A percentile compares a stretch with the other conserved stretches of the same genome.
These are phyloP conservation scores for Drosophila mayri DNA, from an alignment of 1,140 invertebrate species.

Conservation along the genomic window DNA sequence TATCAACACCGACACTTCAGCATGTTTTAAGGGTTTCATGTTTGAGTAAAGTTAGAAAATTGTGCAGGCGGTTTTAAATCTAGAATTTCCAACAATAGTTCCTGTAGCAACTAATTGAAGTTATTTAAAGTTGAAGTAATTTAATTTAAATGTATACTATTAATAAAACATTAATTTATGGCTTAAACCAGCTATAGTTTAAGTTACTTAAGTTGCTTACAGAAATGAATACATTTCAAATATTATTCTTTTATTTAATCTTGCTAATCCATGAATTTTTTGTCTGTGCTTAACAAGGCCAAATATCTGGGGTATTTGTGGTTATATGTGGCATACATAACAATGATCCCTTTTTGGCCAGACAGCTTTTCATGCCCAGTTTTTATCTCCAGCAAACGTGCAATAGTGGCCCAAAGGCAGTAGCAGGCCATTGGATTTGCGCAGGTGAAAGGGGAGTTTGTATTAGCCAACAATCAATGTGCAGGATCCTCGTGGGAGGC, in stretches of 20 bases:
- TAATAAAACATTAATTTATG: no score
- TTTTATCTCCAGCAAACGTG: slow-evolving; percentile 39
- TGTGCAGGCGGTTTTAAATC: accelerated
- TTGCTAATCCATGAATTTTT: neutral
- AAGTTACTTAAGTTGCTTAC: no score
- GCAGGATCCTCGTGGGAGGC: slow-evolving; percentile 4
- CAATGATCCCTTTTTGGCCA: slow-evolving; percentile 37
- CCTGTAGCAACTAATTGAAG: no score
- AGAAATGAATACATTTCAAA: no score
- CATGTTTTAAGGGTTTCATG: neutral
- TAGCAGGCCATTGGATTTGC: neutral
- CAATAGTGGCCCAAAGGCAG: slow-evolving; percentile 18
- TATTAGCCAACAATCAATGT: slow-evolving; percentile 75
- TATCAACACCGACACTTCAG: slow-evolving; percentile 4
- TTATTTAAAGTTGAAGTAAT: no score
- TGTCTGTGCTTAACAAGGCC: neutral
- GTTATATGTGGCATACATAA: slow-evolving; percentile 46
- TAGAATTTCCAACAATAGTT: neutral
- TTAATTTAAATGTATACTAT: no score
- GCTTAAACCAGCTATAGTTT: no score
- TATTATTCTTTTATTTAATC: neutral
- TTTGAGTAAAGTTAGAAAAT: no score
- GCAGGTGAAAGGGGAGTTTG: slow-evolving; percentile 16
- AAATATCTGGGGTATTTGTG: slow-evolving; percentile 14
- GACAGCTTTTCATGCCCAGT: slow-evolving; percentile 24